Evolutionary conservation across 2,113 vertebrate species (phyloP).

Genomic region (Heterotis niloticus): DNA sequence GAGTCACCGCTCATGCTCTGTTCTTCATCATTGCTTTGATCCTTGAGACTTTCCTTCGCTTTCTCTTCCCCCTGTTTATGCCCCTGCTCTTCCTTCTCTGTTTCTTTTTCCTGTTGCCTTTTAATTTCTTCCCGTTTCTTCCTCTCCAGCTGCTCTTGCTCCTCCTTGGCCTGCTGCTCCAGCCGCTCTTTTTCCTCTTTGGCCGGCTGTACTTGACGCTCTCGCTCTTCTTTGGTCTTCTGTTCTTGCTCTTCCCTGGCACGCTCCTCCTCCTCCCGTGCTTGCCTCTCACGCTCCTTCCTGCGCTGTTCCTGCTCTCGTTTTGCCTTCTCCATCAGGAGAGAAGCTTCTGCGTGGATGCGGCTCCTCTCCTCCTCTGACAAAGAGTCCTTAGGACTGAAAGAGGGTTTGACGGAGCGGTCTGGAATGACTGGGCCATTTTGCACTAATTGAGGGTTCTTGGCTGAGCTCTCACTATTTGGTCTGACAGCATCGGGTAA

Average conservation of each 20-base stretch:
- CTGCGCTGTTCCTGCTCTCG: constrained; percentile 70
- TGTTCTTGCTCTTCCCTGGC: constrained; percentile 47
- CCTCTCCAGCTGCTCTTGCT: constrained; percentile 34
- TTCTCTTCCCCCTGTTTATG: constrained; percentile 33
- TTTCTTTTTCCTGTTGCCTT: constrained; percentile 32
- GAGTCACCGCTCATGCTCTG: constrained; percentile 65
- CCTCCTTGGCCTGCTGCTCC: constrained; percentile 58
- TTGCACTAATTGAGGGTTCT: constrained; percentile 55
- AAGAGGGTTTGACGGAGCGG: constrained; percentile 75
- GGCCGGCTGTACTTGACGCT: constrained; percentile 47
- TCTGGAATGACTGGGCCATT: constrained; percentile 72
- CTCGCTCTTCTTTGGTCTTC: constrained; percentile 50
- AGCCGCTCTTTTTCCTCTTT: constrained; percentile 50
- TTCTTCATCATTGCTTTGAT: constrained; percentile 53
- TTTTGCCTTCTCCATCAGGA: constrained; percentile 69
- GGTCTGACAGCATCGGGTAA: constrained; percentile 54
- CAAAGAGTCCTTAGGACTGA: constrained; percentile 43
- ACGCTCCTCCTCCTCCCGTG: constrained; percentile 58
- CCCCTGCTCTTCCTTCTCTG: constrained; percentile 39
- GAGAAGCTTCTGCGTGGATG: constrained; percentile 66
- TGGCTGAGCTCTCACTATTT: constrained; percentile 53
- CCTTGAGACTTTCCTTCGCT: constrained; percentile 44
- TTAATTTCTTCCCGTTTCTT: constrained; percentile 39
- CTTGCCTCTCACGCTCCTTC: constrained; percentile 51
- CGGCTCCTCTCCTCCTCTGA: constrained; percentile 75